phyloP scores from a whole-genome alignment of 1,140 invertebrate genomes.

The Trinorchestia longiramus region DNA sequence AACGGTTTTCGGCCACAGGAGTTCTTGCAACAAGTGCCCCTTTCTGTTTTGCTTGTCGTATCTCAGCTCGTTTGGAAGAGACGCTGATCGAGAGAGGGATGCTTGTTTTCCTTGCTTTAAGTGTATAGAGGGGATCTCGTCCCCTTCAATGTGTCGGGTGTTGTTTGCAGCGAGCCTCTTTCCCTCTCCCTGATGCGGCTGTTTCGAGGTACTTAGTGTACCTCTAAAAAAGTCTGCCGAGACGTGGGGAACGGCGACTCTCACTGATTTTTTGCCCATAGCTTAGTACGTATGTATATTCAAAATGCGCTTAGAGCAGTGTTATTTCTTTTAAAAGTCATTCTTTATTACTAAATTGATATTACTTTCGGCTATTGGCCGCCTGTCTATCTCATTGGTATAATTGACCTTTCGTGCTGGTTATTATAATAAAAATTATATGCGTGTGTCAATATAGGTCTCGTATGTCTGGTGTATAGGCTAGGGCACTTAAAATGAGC shows the following conservation, averaged over 20 bases:
- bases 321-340: no score
- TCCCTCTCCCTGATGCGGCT: not conserved
- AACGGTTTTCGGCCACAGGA: not conserved
- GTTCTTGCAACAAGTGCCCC: not conserved
- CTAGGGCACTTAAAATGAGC: no score
- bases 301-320: not conserved
- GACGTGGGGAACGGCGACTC: not conserved
- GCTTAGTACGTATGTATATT: not conserved
- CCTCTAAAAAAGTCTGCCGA: not conserved
- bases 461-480: not conserved
- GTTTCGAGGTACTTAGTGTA: not conserved
- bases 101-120: not conserved
- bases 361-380: not conserved
- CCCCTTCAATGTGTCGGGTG: not conserved
- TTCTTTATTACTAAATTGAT: not conserved
- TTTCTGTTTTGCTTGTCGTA: not conserved
- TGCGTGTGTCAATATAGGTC: not conserved
- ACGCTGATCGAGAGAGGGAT: not conserved
- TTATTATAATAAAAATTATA: not conserved
- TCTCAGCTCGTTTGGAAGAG: not conserved
- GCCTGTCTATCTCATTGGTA: not conserved
- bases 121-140: not conserved
- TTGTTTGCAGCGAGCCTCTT: not conserved
- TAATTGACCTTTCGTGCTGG: not conserved
- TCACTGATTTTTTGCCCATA: not conserved